Conservation (phyloP, 2,888 invertebrate species). For the Ecliptopera silaceata region DNA sequence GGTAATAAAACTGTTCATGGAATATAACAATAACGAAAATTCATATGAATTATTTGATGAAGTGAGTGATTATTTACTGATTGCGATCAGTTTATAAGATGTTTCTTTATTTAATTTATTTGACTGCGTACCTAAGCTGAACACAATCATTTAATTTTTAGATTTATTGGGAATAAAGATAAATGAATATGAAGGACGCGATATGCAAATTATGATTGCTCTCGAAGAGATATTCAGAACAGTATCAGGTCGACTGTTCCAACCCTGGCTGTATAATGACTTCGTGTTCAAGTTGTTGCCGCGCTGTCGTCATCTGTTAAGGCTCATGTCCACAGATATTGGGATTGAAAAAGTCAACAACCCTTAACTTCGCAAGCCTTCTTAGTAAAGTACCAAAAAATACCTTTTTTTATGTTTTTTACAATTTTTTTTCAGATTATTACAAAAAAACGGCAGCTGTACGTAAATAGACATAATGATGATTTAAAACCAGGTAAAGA, state of each 20-base stretch:
- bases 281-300: conserved; percentile 7
- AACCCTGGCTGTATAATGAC: conserved; percentile 14
- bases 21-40: too few species aligned
- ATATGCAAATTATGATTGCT: conserved; percentile 35
- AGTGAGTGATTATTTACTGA: too few species aligned
- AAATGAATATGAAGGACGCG: conserved; percentile 33
- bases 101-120: too few species aligned
- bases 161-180: conserved; percentile 43
- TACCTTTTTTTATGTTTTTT: too few species aligned
- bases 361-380: too few species aligned
- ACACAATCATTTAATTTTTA: conserved; percentile 16
- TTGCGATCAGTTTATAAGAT: too few species aligned
- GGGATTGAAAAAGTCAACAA: background rate
- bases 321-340: background rate
- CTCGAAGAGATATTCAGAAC: background rate
- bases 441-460: background rate
- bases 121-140: too few species aligned
- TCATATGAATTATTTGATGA: too few species aligned
- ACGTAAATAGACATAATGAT: background rate
- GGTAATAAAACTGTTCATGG: too few species aligned
- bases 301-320: background rate
- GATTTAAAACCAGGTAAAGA: background rate
- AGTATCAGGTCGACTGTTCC: conserved; percentile 3
- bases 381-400: too few species aligned
- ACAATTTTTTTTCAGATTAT: background rate